Conservation (phyloP, 30 jellyfish, hydroid and myxozoan species). For the Cassiopea xamachana region DNA sequence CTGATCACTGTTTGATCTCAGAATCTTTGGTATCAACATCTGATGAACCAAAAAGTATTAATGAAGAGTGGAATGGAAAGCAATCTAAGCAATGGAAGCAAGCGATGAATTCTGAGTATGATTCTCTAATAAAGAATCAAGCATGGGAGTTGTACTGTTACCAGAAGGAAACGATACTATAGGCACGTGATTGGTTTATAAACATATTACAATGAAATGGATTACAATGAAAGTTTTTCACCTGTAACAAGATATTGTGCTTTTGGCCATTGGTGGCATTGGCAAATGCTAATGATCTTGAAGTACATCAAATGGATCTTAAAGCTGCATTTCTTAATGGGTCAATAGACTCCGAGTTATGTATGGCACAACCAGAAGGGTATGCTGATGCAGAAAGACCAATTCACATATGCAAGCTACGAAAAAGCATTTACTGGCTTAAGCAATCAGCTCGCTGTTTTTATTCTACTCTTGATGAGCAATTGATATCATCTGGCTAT, state of each 20-base stretch:
- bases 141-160: slow-evolving; percentile 49
- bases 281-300: slow-evolving; percentile 43
- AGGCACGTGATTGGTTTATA: slow-evolving; percentile 47
- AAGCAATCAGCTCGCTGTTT: slow-evolving; percentile 76
- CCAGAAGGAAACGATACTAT: slow-evolving; percentile 12
- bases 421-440: slow-evolving; percentile 59
- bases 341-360: slow-evolving; percentile 35
- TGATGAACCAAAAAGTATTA: slow-evolving; percentile 28
- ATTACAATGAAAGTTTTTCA: slow-evolving; percentile 7
- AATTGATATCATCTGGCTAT: slow-evolving; percentile 46
- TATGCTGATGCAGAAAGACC: slow-evolving; percentile 54
- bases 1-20: slow-evolving; percentile 16
- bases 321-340: slow-evolving; percentile 65
- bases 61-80: slow-evolving; percentile 29
- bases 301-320: slow-evolving; percentile 64
- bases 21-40: slow-evolving; percentile 20
- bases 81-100: slow-evolving; percentile 31
- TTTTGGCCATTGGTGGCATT: slow-evolving; percentile 46
- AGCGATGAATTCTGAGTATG: slow-evolving; percentile 28
- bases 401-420: slow-evolving; percentile 48
- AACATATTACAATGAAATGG: neutral
- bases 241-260: slow-evolving; percentile 61
- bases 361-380: slow-evolving; percentile 73
- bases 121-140: slow-evolving; percentile 30
- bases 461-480: slow-evolving; percentile 39